Base-by-base conservation (phyloP, 1,140 invertebrate genomes). In the Drosophila repleta region DNA sequence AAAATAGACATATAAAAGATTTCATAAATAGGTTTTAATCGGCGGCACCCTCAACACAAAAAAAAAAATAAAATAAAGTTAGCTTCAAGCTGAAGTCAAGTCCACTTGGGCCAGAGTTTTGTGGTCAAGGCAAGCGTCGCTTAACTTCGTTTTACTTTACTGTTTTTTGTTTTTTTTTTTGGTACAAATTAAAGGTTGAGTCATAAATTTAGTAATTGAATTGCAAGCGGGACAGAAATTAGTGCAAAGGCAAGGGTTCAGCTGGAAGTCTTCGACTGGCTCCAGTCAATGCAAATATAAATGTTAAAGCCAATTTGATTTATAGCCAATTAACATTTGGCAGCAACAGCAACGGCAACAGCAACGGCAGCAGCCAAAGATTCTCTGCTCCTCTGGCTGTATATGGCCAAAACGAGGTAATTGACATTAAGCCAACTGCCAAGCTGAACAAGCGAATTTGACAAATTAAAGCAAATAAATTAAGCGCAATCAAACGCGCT, bases 381-480 rank as follows among this genome's bases (percentile, higher is more conserved):
- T 51, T 39, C 39, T 43, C 29, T 55, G 46, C 49, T 20, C 65
- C 32, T 35, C 37, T 35, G 21, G 15, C 64, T 26, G 46, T 60
- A 48, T 74, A 56, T 63, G 79, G 79, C 37, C 58, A 60, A 49
- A 67, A 74, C 79, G 37, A 67, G 69, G 66, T 58, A 78, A 78
- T 82, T 83, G 70, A 57, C 64, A 83, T 78, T 65, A 69, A 63
- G 76, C 53, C 53, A 71, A 37, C 46, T 64, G 67, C 32, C 74
- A 62, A 52, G 11, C 48, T 56, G 45, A 64, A 43, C 74, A 56
- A 32, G 24, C 65, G 55, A 65, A 62, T 55, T 74, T 82, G 74
- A 79, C 79, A 82, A 83, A 83, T 82, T 52, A 57, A 65, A 46
- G 56, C 57, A 74, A 65, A 82, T 82, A 83, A 83, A 82, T 78